Base-by-base conservation (phyloP, 2,888 invertebrate species). In the Cheiracanthium punctorium region DNA sequence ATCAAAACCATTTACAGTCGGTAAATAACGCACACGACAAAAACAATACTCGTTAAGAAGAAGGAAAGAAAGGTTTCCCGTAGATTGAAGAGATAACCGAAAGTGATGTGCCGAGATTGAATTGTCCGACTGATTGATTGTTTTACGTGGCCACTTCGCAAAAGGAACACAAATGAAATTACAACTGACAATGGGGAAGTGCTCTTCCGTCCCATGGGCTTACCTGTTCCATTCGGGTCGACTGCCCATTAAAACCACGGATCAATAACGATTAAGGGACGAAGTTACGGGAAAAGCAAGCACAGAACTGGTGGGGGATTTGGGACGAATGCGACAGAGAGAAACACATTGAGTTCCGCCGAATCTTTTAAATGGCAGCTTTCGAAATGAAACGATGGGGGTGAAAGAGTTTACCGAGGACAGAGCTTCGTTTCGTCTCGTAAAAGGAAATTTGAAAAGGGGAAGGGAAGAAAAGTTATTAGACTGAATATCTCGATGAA, bases 51-150 rank as follows among this genome's bases (percentile, higher is more conserved):
- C 24, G 58, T 58, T 58, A 48, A 48, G 43, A 48, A 48, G 43
- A 17, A 77, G 48, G 67, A 73, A 17, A 77, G 48, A 73, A 73
- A 73, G 73, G 43, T 58, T 80, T 41, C 37, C 41, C 32, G 41
- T 24, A 28, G 73, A 73, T 80, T 43, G 72, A 48, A 41, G 72
- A 72, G 52, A 82, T 67, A 82, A 79, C 84, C 73, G 52, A 71
- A 79, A 79, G 79, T 77, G 84, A 72, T 74, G 84, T 41, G 67
- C 30, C 10, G 72, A 77, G 73, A 79, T 77, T 79, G 79, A 73
- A 79, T 77, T 84, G 79, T 79, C 82, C 76, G 52, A 73, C 73
- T 84, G 84, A 84, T 84, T 84, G 84, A 79, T 84, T 84, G 77
- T 67, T 79, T 77, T 79, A 76, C 52, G 82, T 64, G 52, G 82